These are phyloP conservation scores for Alcis repandata DNA, from an alignment of 2,888 invertebrate species.

Conservation along the genomic window DNA sequence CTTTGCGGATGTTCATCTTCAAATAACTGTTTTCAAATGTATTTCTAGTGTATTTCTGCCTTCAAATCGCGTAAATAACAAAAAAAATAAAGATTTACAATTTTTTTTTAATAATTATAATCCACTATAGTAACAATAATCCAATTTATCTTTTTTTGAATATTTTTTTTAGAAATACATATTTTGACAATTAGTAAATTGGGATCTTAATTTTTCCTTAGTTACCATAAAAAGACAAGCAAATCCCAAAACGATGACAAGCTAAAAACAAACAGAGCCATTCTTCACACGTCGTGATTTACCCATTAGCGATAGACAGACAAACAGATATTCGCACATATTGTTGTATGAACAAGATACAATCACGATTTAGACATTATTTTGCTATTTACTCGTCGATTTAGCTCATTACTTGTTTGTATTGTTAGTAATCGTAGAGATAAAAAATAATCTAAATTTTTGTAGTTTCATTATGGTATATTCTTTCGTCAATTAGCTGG, in stretches of 20 bases:
- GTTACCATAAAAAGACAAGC: too few relatives aligned
- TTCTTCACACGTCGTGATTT: slow-evolving; percentile 11
- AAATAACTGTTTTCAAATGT: too few relatives aligned
- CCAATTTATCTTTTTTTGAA: too few relatives aligned
- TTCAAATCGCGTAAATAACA: too few relatives aligned
- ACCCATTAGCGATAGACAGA: slow-evolving; percentile 17
- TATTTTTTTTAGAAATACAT: too few relatives aligned
- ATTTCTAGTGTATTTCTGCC: too few relatives aligned
- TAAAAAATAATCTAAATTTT: slow-evolving; percentile 2
- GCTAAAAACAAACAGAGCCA: neutral
- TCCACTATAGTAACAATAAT: too few relatives aligned
- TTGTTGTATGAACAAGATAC: slow-evolving; percentile 6
- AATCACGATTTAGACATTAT: slow-evolving; percentile 24
- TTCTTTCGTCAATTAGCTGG: neutral
- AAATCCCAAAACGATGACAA: neutral
- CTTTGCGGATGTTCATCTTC: too few relatives aligned
- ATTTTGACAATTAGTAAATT: too few relatives aligned
- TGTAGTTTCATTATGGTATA: neutral
- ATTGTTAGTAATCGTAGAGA: neutral
- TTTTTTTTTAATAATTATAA: too few relatives aligned
- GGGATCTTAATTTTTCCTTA: too few relatives aligned
- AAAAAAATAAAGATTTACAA: too few relatives aligned
- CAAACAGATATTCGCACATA: slow-evolving; percentile 16
- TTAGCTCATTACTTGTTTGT: slow-evolving; percentile 1
- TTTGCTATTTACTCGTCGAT: neutral